Evolutionary conservation across 2,113 vertebrate genomes (phyloP), one percentile per base, ranked within the genome.

Genomic region (Pteruthius melanotis): DNA sequence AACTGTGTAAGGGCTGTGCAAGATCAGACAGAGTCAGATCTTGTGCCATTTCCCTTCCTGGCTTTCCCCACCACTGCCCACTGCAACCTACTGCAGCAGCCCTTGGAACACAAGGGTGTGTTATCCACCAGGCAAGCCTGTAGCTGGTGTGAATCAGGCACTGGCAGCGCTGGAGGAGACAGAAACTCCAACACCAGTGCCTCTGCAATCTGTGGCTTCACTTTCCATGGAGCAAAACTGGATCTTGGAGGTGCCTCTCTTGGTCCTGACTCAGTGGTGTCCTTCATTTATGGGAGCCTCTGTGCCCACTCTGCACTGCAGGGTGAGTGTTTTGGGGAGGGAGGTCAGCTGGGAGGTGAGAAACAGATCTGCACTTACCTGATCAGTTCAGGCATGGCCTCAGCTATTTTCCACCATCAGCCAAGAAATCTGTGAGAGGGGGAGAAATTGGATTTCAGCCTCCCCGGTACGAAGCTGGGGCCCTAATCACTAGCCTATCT

Each of bases 141-240:
- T 35, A 20, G 45, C 78, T 74, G 56, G 19, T 56, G 50, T 10
- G 63, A 30, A 33, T 69, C 59, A 33, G 60, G 45, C 28, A 2
- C 53, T 16, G 28, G 9, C 52, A 40, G 52, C 0, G 0, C 40
- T 0, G 0, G 23, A 42, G 60, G 49, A 60, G 50, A 35, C 0
- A 5, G 24, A 15, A 33, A 21, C 50, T 23, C 71, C 6, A 4
- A 30, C 57, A 71, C 30, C 53, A 28, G 35, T 18, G 2, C 18
- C 66, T 42, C 76, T 83, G 80, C 44, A 11, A 9, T 54, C 53
- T 15, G 2, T 35, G 50, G 6, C 57, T 91, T 50, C 27, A 20
- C 44, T 30, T 64, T 71, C 31, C 27, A 19, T 3, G n/a, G 50
- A 24, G 44, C 57, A 84, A 42, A 63, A 33, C 3, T 5, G 0